Evolutionary conservation across 92 coral and sea anemone genomes (phyloP), one percentile per base, ranked within the genome.

Genomic region (Hydrozoanthus gracilis): DNA sequence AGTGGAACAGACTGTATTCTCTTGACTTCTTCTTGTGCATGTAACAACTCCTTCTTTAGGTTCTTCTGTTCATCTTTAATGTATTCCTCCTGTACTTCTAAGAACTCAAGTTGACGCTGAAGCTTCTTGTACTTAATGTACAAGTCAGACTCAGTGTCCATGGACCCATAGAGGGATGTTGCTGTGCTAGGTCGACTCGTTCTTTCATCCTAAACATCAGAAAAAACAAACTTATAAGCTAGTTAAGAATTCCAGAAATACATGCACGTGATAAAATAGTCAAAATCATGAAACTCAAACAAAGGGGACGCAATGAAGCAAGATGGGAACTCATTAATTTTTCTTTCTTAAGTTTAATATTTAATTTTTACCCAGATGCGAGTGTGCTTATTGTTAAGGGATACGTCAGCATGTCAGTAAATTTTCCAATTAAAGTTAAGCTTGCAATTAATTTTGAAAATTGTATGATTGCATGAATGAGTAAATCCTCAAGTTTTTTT

Each of bases 61-160:
- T 97, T 97, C 82, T 95, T 95, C 88, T 97, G 99, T 88, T 97
- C 99, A 93, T 97, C 99, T 92, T 97, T 95, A 6, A 97, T 97
- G 79, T 97, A 97, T 74, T 97, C 98, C 88, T 97, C 99, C 76
- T 97, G 99, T 15, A 97, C 99, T 89, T 97, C 98, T 71, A 95
- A 89, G 62, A 97, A 95, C 77, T 97, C 99, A 69, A 97, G 88
- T 86, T 97, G 99, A 70, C 93, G 94, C 73, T 97, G 96, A 79
- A 97, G 99, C 78, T 93, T 95, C 84, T 97, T 97, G 88, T 97
- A 97, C 48, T 96, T 97, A 17, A 87, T 91, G 89, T 97, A 97
- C 62, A 97, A 88, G 87, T 97, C 99, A 44, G 89, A 90, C 76
- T 92, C 95, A 51, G 95, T 93, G 74, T 94, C 98, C 13, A 94